Percentiles rank a stretch among this genome's conserved stretches.
Conservation (phyloP, 2,113 vertebrate genomes). For the Dromas ardeola region DNA sequence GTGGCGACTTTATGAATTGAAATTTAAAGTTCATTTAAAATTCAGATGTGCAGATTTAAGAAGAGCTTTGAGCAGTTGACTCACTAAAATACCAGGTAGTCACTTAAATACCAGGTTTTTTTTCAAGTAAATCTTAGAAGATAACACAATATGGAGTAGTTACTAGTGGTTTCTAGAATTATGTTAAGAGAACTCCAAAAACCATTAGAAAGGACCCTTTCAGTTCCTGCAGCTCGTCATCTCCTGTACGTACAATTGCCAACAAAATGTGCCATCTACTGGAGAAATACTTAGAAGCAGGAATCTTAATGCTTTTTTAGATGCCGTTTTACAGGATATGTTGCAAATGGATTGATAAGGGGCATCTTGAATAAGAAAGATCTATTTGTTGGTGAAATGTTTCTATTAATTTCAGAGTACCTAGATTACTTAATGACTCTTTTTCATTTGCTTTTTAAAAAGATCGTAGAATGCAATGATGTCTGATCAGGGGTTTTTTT, state of each 20-base stretch:
- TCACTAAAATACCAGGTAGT: background rate
- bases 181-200: background rate
- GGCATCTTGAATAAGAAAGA: background rate
- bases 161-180: background rate
- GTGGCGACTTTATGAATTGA: background rate
- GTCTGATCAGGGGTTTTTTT: background rate
- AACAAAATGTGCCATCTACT: conserved; percentile 26
- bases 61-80: background rate
- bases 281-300: background rate
- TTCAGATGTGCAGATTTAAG: background rate
- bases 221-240: background rate
- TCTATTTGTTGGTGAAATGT: background rate
- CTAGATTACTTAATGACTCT: background rate
- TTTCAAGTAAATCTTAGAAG: background rate
- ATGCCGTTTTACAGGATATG: background rate
- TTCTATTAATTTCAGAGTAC: background rate
- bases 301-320: background rate
- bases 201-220: background rate
- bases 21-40: background rate
- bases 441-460: background rate
- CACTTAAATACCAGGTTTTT: background rate
- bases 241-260: background rate
- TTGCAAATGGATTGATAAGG: background rate
- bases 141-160: background rate
- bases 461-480: background rate